Evolutionary conservation across 1,140 invertebrate genomes (phyloP).

Genomic region (Micrasema longulum): DNA sequence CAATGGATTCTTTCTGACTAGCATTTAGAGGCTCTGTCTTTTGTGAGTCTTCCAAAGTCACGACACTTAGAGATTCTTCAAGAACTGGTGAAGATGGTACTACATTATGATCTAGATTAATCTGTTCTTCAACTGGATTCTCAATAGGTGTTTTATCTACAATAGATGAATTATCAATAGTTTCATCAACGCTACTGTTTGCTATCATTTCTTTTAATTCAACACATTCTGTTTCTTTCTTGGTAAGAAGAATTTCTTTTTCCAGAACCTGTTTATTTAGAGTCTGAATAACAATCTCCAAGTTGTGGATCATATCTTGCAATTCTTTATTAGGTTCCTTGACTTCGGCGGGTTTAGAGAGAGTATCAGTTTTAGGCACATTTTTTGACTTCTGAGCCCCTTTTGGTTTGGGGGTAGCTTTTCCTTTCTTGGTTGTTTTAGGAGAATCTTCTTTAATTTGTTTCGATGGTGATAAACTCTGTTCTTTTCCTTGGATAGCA

Average conservation of each 20-base stretch:
- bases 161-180: conserved; percentile 1
- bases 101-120: conserved; percentile 6
- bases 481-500: conserved; percentile 44
- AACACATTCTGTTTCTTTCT: conserved; percentile 57
- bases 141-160: conserved; percentile 6
- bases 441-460: conserved; percentile 36
- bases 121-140: neutral
- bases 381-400: conserved; percentile 40
- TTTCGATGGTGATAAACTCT: conserved; percentile 5
- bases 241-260: conserved; percentile 62
- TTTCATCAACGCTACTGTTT: conserved; percentile 12
- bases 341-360: conserved; percentile 15
- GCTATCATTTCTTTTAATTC: conserved; percentile 47
- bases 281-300: conserved; percentile 61
- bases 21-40: neutral
- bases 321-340: conserved; percentile 44
- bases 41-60: conserved; percentile 8
- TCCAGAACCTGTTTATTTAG: conserved; percentile 66
- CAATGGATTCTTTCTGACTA: conserved; percentile 7
- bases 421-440: conserved; percentile 27
- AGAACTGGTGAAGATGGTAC: neutral
- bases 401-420: conserved; percentile 36
- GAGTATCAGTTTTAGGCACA: conserved; percentile 29
- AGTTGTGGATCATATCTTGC: conserved; percentile 52
- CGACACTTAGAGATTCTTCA: conserved; percentile 3